These are phyloP conservation scores for Neosalanx taihuensis DNA, from an alignment of 2,797 vertebrate species.

Conservation along the genomic window DNA sequence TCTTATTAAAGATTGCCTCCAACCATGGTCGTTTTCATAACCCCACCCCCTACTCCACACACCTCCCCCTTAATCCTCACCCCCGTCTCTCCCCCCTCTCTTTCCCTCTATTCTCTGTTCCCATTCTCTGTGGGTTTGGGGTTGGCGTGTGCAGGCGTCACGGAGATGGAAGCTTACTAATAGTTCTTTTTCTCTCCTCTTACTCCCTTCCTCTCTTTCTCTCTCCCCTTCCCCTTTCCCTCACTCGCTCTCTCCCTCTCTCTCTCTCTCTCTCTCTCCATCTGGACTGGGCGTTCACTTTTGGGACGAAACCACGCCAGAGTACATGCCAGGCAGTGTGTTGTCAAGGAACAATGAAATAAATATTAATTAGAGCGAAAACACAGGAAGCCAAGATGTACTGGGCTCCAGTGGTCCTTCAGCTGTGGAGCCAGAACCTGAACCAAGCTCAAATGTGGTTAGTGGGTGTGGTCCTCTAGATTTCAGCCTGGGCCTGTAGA, in stretches of 20 bases:
- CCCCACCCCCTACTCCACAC: conserved; percentile 39
- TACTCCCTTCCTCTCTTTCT: conserved; percentile 21
- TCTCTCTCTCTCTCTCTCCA: conserved; percentile 4
- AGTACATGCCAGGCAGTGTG: conserved; percentile 31
- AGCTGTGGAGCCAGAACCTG: neutral
- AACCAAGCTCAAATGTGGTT: neutral
- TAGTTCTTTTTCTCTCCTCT: conserved; percentile 2
- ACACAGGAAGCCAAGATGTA: conserved; percentile 59
- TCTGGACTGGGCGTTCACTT: neutral
- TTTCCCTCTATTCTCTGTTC: conserved; percentile 38
- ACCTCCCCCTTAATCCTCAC: conserved; percentile 19
- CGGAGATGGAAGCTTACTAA: conserved; percentile 51
- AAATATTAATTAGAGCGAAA: conserved; percentile 50
- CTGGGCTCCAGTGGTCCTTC: conserved; percentile 39
- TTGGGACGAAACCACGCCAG: conserved; percentile 36
- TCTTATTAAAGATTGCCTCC: conserved; percentile 59
- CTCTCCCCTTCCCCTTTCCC: neutral
- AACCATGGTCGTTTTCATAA: conserved; percentile 53
- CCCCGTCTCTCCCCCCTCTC: conserved; percentile 34
- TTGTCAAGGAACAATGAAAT: conserved; percentile 59
- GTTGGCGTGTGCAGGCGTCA: conserved; percentile 58
- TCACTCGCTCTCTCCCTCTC: neutral
- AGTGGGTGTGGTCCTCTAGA: neutral
- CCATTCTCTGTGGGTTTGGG: conserved; percentile 69
- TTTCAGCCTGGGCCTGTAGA: neutral